Base-by-base conservation (phyloP, 2,113 vertebrate species). In the Lepisosteus oculatus region DNA sequence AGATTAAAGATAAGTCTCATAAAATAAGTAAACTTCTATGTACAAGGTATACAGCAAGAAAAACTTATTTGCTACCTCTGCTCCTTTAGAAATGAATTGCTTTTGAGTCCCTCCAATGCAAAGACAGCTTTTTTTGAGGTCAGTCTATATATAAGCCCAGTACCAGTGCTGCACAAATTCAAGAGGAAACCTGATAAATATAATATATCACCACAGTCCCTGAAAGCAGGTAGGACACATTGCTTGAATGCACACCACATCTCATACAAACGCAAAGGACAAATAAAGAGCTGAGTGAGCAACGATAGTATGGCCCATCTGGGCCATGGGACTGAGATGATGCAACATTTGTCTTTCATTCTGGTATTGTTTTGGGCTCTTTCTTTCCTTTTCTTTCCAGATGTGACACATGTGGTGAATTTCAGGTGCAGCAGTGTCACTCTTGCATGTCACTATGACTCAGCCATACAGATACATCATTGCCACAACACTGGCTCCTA, bases 231-330 rank as follows among this genome's bases (percentile, higher is more conserved):
- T 57, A 59, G 12, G 41, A 65, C 68, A 78, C 71, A 81, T 81
- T 86, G 85, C 84, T 85, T 85, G 84, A 72, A 81, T 85, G 83
- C 79, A 77, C 81, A 76, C 74, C 80, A 79, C 75, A 83, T 86
- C 82, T 84, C 72, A 73, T 75, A 66, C 65, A 66, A 72, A 80
- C 79, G 79, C 76, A 86, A 89, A 86, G 80, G 79, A 85, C 71
- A 77, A 80, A 81, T 79, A 71, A 76, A 76, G 68, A 72, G 55
- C 69, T 81, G 69, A 51, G 61, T 71, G 70, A 80, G 75, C 81
- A 80, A 80, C 75, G 82, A 80, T 73, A 70, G 65, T 64, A 56
- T 64, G 69, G 76, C 77, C 81, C 86, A 83, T 86, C 84, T 79
- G 29, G 56, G 43, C 0, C n/a, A 75, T 72, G 70, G 70, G 63